Evolutionary conservation across 2,113 vertebrate species (phyloP).

Genomic region (Mohoua ochrocephala): DNA sequence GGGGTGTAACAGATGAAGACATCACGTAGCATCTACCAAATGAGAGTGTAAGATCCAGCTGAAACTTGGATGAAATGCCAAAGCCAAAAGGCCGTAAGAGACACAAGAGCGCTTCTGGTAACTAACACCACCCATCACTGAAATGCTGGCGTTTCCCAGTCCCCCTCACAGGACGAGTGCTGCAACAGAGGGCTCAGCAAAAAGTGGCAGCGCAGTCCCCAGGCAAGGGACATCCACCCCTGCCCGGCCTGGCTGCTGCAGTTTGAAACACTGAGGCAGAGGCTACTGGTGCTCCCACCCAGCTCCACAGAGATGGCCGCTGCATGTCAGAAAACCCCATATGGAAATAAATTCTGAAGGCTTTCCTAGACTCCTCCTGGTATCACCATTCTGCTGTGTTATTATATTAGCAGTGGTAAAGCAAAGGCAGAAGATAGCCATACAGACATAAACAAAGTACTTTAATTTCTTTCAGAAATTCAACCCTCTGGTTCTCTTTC

Average conservation of each 20-base stretch:
- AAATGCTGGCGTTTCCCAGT: background rate
- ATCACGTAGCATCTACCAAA: background rate
- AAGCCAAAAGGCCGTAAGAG: background rate
- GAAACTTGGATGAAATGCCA: background rate
- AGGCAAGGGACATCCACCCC: background rate
- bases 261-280: accelerated
- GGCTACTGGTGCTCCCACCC: accelerated
- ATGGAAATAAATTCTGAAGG: background rate
- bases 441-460: background rate
- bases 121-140: background rate
- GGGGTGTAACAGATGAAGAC: background rate
- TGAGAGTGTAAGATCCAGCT: background rate
- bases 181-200: background rate
- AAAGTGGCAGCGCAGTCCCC: background rate
- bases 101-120: background rate
- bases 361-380: accelerated
- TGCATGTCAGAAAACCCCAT: background rate
- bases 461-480: background rate
- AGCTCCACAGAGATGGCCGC: background rate
- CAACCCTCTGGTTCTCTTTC: background rate
- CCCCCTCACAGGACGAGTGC: accelerated
- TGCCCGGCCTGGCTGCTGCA: background rate
- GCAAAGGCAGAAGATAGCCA: background rate
- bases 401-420: background rate
- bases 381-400: background rate